A percentile compares a stretch with the other conserved stretches of the same genome.
Evolutionary conservation across 64 coral and sea anemone genomes (phyloP).

Genomic region (Astreopora myriophthalma): DNA sequence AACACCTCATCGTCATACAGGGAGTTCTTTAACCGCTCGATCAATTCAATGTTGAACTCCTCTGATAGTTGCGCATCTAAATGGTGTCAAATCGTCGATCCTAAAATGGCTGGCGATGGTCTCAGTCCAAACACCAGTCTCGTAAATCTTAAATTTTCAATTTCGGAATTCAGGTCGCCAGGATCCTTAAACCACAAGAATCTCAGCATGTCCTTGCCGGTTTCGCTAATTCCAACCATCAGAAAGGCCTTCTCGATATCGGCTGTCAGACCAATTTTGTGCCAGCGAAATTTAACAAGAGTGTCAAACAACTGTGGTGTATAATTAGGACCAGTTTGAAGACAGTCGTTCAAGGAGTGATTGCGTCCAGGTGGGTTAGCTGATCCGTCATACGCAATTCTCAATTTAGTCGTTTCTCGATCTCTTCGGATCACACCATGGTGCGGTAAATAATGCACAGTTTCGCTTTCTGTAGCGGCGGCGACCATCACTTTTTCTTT

Average conservation of each 20-base stretch:
- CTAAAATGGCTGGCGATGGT: not conserved
- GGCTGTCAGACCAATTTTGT: not conserved
- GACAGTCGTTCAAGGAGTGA: not conserved
- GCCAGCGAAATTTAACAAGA: not conserved
- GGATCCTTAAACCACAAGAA: not conserved
- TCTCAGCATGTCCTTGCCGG: not conserved
- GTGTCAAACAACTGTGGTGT: not conserved
- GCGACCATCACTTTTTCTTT: no score
- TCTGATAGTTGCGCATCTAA: not conserved
- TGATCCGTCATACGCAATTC: not conserved
- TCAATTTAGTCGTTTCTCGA: not conserved
- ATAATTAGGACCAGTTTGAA: not conserved
- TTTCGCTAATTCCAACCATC: constrained; percentile 15
- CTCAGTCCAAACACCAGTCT: not conserved
- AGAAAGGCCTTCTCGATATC: not conserved
- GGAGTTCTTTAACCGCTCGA: not conserved
- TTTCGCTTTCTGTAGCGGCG: not conserved
- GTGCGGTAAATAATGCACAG: not conserved
- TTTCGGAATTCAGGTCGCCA: not conserved
- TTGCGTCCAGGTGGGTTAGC: not conserved
- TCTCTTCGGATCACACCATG: not conserved
- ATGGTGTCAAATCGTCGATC: constrained; percentile 19
- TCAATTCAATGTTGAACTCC: not conserved
- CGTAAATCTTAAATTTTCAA: not conserved
- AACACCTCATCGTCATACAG: not conserved